These are phyloP conservation scores for Drosophila willistoni DNA, from an alignment of 1,140 invertebrate genomes.

Conservation along the genomic window DNA sequence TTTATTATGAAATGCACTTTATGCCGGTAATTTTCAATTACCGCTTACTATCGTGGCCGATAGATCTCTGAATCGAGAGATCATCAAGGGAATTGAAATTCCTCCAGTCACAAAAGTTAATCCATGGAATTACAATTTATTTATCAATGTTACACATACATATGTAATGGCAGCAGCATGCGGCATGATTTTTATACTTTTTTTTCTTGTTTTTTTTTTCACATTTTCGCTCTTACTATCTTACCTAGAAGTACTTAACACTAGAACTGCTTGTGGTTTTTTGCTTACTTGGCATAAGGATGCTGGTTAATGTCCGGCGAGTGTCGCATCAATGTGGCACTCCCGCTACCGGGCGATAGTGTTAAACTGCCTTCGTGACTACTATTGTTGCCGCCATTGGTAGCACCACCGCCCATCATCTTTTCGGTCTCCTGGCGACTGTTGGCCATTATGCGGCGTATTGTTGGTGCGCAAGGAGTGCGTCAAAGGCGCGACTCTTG, in stretches of 20 bases:
- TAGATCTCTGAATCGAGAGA: neutral
- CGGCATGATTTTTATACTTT: neutral
- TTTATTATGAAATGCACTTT: constrained; percentile 59
- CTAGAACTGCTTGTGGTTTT: constrained; percentile 14
- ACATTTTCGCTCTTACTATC: constrained; percentile 36
- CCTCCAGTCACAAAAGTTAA: constrained; percentile 1
- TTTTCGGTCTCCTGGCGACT: constrained; percentile 82
- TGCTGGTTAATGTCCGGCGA: constrained; percentile 76
- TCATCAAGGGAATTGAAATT: neutral
- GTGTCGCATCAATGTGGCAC: constrained; percentile 76
- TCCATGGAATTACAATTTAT: constrained; percentile 4
- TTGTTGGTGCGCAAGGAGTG: constrained; percentile 82
- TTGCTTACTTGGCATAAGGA: constrained; percentile 77
- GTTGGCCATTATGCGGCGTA: constrained; percentile 82
- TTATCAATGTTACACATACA: too few species aligned
- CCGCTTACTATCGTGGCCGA: neutral
- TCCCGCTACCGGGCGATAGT: constrained; percentile 67
- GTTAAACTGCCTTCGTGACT: constrained; percentile 64
- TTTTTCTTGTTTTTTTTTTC: constrained; percentile 10
- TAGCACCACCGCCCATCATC: constrained; percentile 62
- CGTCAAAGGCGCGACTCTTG: constrained; percentile 83
- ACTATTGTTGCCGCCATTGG: constrained; percentile 38
- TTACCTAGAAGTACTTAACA: constrained; percentile 55
- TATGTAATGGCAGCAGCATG: neutral
- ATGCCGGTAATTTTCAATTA: constrained; percentile 19